A percentile compares a stretch with the other conserved stretches of the same genome.
These are phyloP conservation scores for Hyaena hyaena DNA, from an alignment of 2,113 vertebrate species.

Conservation along the genomic window DNA sequence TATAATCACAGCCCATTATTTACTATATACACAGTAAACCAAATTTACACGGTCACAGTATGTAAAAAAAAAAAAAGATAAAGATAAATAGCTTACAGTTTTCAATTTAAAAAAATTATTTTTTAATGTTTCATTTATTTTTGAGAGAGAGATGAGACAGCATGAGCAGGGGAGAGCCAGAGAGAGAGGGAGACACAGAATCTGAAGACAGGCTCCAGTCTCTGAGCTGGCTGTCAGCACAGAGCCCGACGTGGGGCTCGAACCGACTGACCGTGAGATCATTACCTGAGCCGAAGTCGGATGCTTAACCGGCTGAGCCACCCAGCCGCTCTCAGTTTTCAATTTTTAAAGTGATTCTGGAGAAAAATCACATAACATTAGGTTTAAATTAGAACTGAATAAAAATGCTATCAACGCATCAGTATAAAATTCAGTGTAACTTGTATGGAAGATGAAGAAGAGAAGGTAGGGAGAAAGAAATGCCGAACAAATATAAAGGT, in stretches of 20 bases:
- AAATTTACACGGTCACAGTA: not conserved
- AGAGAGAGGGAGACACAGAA: no score
- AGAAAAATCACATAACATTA: not conserved
- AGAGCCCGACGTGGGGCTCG: no score
- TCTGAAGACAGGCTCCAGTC: no score
- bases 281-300: no score
- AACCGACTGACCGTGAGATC: no score
- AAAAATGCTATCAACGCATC: not conserved
- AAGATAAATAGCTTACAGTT: not conserved
- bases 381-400: not conserved
- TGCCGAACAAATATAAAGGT: not conserved
- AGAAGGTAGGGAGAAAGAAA: accelerated
- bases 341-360: not conserved
- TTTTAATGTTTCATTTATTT: no score
- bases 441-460: not conserved
- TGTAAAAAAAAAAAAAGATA: not conserved
- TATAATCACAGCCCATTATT: not conserved
- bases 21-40: not conserved
- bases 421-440: not conserved
- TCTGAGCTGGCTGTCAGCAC: no score
- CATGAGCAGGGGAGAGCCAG: no score
- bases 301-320: no score
- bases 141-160: no score
- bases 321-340: not conserved
- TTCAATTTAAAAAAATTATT: not conserved